Conservation (phyloP, 2,797 vertebrate genomes). For the Acipenser oxyrinchus region DNA sequence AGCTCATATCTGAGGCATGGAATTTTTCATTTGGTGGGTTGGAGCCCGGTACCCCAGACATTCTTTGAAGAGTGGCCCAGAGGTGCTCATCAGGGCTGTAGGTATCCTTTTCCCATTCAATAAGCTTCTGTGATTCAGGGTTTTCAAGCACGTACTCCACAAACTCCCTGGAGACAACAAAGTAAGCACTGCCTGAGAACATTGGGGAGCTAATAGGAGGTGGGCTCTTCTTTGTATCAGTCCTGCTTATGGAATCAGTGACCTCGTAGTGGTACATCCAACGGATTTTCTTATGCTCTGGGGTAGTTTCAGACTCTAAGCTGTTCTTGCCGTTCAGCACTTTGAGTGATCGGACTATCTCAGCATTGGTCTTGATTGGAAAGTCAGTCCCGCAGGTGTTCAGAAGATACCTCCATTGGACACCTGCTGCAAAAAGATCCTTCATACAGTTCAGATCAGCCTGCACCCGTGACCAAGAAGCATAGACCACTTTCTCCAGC, state of each 20-base stretch:
- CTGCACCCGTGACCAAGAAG: conserved; percentile 75
- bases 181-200: conserved; percentile 77
- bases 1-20: conserved; percentile 67
- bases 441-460: conserved; percentile 79
- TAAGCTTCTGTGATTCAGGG: conserved; percentile 39
- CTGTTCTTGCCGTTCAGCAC: conserved; percentile 65
- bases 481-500: conserved; percentile 61
- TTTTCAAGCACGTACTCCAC: conserved; percentile 59
- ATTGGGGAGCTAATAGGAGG: conserved; percentile 68
- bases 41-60: conserved; percentile 68
- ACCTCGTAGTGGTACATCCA: conserved; percentile 62
- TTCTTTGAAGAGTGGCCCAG: conserved; percentile 81
- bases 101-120: conserved; percentile 83
- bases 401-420: conserved; percentile 72
- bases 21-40: conserved; percentile 58
- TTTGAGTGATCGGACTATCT: conserved; percentile 63
- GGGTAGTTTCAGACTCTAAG: conserved; percentile 63
- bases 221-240: conserved; percentile 33
- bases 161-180: conserved; percentile 68
- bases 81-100: conserved; percentile 84
- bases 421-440: conserved; percentile 53
- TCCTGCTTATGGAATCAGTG: conserved; percentile 27
- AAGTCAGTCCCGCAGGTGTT: conserved; percentile 80
- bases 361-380: conserved; percentile 74
- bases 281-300: conserved; percentile 40